Evolutionary conservation across 2,113 vertebrate species (phyloP).

Genomic region (Sciurus niger): DNA sequence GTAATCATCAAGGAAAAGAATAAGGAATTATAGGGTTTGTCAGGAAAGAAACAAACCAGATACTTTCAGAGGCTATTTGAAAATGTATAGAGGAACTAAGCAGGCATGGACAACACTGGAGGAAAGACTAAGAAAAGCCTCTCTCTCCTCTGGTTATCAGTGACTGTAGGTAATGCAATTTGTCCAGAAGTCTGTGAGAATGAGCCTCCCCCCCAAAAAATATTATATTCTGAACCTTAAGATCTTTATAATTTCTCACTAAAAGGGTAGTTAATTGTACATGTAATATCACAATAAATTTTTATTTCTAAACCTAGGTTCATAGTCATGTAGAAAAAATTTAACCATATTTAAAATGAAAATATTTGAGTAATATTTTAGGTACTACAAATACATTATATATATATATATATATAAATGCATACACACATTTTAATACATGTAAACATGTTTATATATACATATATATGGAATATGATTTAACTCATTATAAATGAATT

Average conservation of each 20-base stretch:
- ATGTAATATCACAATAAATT: background rate
- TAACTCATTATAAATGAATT: background rate
- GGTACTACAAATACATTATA: background rate
- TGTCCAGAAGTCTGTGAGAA: background rate
- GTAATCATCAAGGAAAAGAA: slow-evolving; percentile 22
- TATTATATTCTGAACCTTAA: background rate
- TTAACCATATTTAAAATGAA: slow-evolving; percentile 48
- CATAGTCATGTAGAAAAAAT: background rate
- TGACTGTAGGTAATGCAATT: background rate
- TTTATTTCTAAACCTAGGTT: slow-evolving; percentile 50
- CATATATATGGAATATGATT: background rate
- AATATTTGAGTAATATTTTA: background rate
- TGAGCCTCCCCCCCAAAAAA: background rate
- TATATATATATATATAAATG: background rate
- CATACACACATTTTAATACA: no score
- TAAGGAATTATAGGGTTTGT: background rate
- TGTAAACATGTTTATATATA: background rate
- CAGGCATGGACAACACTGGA: background rate
- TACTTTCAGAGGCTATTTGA: slow-evolving; percentile 21
- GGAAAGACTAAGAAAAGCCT: slow-evolving; percentile 6
- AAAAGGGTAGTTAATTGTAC: background rate
- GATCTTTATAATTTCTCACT: background rate
- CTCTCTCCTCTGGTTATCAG: slow-evolving; percentile 19
- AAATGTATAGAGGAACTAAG: background rate
- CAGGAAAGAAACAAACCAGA: background rate